Conservation (phyloP, 2,888 invertebrate genomes). For the Euclidia mi region DNA sequence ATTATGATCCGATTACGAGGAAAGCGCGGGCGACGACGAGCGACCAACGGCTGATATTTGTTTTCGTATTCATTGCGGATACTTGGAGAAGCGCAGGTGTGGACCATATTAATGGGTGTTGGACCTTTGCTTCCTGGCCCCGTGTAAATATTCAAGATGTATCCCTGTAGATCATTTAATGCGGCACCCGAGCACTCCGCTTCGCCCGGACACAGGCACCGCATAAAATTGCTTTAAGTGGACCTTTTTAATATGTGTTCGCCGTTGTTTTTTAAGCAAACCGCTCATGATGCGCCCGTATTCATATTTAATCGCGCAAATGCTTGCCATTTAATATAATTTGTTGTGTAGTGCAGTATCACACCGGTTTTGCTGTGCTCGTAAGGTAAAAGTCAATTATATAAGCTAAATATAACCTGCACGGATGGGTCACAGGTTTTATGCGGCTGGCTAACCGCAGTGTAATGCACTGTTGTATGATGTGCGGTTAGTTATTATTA, state of each 20-base stretch:
- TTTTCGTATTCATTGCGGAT: slow-evolving; percentile 54
- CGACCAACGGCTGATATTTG: slow-evolving; percentile 27
- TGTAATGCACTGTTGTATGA: no score
- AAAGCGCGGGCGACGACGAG: not conserved
- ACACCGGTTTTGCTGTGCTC: not conserved
- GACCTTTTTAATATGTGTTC: slow-evolving; percentile 53
- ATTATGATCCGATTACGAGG: slow-evolving; percentile 29
- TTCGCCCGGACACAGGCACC: slow-evolving; percentile 58
- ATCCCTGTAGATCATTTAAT: slow-evolving; percentile 72
- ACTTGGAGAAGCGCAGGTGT: slow-evolving; percentile 49
- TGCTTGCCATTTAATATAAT: slow-evolving; percentile 27
- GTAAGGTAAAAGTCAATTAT: no score
- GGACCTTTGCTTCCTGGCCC: slow-evolving; percentile 46
- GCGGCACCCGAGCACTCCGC: slow-evolving; percentile 32
- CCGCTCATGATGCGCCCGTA: slow-evolving; percentile 22
- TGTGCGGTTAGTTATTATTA: no score
- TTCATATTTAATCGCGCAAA: slow-evolving; percentile 26
- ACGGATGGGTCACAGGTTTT: no score
- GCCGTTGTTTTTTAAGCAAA: slow-evolving; percentile 29
- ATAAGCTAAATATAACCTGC: no score
- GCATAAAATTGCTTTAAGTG: slow-evolving; percentile 67
- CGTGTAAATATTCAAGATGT: slow-evolving; percentile 74
- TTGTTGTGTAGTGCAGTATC: slow-evolving; percentile 16
- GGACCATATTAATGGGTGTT: slow-evolving; percentile 51
- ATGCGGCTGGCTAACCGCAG: no score